phyloP scores from a whole-genome alignment of 1,140 invertebrate species.

The Listronotus oregonensis region DNA sequence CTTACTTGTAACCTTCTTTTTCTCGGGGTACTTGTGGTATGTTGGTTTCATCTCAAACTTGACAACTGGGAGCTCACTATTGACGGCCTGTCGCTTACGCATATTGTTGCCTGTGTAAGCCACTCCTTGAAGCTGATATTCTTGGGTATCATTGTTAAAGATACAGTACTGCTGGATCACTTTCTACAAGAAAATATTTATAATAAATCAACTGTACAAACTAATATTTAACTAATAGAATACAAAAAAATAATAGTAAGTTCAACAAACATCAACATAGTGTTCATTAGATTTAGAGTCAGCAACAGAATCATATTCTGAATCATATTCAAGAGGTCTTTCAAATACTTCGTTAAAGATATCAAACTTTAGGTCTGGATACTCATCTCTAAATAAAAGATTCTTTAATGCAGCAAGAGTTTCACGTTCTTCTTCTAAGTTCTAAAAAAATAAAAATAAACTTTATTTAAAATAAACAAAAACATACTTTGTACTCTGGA shows the following conservation, averaged over 20 bases:
- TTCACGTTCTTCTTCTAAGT: not conserved
- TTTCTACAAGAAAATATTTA: slow-evolving; percentile 61
- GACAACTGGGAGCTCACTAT: slow-evolving; percentile 37
- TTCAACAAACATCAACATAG: no score
- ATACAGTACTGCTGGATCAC: slow-evolving; percentile 91
- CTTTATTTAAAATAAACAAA: slow-evolving; percentile 13
- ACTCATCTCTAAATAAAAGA: not conserved
- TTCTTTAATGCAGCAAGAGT: not conserved
- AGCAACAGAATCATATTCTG: no score
- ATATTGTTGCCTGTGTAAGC: slow-evolving; percentile 99
- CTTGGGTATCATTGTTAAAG: slow-evolving; percentile 98
- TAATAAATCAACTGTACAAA: not conserved
- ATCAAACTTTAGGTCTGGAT: no score
- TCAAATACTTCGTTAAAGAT: no score
- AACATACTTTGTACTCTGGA: slow-evolving; percentile 72
- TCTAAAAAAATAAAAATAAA: slow-evolving; percentile 1
- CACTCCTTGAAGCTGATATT: slow-evolving; percentile 97
- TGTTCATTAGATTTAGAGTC: no score
- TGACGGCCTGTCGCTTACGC: slow-evolving; percentile 65
- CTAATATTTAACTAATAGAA: no score
- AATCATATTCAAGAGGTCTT: no score
- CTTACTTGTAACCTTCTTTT: slow-evolving; percentile 42
- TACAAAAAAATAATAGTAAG: no score
- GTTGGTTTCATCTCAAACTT: slow-evolving; percentile 49
- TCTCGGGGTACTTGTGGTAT: slow-evolving; percentile 50